Conservation (phyloP, 2,113 vertebrate species). For the Nothobranchius kuhntae region DNA sequence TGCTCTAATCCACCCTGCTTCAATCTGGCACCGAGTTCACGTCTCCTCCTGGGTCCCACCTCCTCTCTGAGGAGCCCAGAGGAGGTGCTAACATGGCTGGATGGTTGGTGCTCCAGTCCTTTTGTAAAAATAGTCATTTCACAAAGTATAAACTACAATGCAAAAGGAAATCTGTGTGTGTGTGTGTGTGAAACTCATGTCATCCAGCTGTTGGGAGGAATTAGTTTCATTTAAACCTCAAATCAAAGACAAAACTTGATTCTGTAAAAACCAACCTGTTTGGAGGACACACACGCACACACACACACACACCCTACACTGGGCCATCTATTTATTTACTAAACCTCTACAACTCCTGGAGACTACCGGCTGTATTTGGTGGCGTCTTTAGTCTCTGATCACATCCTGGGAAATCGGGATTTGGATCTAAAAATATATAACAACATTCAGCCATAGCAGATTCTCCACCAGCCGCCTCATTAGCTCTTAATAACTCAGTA, state of each 20-base stretch:
- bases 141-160: neutral
- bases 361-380: constrained; percentile 9
- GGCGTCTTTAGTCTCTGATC: constrained; percentile 17
- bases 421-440: constrained; percentile 11
- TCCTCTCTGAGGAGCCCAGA: neutral
- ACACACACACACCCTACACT: neutral
- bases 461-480: neutral
- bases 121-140: neutral
- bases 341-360: no score
- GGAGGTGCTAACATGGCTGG: neutral
- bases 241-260: neutral
- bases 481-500: no score
- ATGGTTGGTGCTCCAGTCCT: neutral
- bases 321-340: no score
- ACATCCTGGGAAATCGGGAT: neutral
- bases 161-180: no score
- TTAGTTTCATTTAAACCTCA: constrained; percentile 44
- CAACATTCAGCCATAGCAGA: constrained; percentile 13
- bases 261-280: no score
- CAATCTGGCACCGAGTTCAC: constrained; percentile 81
- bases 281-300: neutral
- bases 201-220: constrained; percentile 19
- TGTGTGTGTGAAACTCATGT: neutral
- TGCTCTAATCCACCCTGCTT: constrained; percentile 89
- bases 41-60: no score